phyloP scores from a whole-genome alignment of 2,113 vertebrate genomes.

The Sylvicapra grimmia region DNA sequence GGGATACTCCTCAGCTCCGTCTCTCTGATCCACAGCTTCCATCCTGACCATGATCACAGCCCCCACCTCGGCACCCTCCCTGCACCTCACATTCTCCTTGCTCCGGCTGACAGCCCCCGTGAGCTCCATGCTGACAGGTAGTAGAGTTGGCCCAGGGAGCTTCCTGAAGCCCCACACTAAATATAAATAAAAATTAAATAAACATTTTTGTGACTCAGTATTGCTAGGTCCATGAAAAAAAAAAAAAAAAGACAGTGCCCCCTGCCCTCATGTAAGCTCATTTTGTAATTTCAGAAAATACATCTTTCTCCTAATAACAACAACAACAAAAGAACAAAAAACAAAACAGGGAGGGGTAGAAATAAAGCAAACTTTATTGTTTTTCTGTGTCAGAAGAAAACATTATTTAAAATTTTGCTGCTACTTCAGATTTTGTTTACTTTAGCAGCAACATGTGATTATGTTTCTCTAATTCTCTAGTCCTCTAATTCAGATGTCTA shows the following conservation, averaged over 20 bases:
- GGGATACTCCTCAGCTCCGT: neutral
- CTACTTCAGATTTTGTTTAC: neutral
- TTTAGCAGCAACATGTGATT: neutral
- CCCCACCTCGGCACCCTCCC: too few species aligned
- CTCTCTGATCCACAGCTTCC: neutral
- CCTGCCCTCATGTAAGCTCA: neutral
- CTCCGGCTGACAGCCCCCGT: fast-evolving
- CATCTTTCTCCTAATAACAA: neutral
- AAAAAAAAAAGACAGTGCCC: neutral
- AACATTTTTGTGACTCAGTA: neutral
- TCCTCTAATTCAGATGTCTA: neutral
- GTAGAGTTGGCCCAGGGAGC: neutral
- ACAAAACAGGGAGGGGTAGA: neutral
- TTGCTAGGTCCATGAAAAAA: neutral
- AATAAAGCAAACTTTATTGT: neutral
- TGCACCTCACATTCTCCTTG: neutral
- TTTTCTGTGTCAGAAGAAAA: neutral
- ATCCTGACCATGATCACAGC: neutral
- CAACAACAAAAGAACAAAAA: neutral
- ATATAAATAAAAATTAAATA: neutral
- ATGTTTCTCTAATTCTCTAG: neutral
- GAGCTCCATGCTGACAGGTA: neutral
- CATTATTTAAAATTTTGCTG: neutral
- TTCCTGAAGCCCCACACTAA: neutral
- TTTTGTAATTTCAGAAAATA: neutral